Evolutionary conservation across 1,140 invertebrate species (phyloP), one percentile per base, ranked within the genome.

Genomic region (Pogonomyrmex californicus): DNA sequence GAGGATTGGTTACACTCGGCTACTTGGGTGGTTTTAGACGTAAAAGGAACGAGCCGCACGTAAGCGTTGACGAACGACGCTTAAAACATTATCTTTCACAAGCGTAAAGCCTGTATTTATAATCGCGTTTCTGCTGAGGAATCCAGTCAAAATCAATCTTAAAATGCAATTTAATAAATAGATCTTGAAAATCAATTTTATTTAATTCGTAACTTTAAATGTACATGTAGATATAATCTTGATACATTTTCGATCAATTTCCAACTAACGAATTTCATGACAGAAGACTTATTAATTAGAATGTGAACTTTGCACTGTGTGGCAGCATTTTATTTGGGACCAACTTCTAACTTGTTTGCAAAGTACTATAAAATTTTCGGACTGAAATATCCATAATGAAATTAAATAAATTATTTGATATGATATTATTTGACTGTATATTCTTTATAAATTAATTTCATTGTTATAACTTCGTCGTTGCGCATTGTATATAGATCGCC

Each of bases 1-100:
- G 58, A 49, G 65, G 83, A 91, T 91, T 88, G 89, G 68, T 90
- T 90, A 91, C 83, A 88, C 83, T 58, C 87, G 83, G 89, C 90
- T 90, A 91, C 90, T 58, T 91, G 90, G 90, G 90, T 91, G 90
- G 90, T 91, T 79, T 70, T 66, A 54, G 73, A 77, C 30, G 81
- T 51, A 58, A 81, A 88, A 66, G 82, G 71, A 38, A 88, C 82
- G 49, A 33, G 38, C 38, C 38, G 78, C 78, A 23, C 23, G 17
- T n/a, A 47, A 70, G 44, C 68, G 68, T 73, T 75, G 79, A 82
- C 79, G 79, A 82, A 73, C 79, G 82, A 66, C 14, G 76, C 58
- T 33, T 54, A 49, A 47, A 71, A 56, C 23, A 14, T 30, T 60
- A 78, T 82, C 77, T 82, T 70, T 33, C 23, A 5, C 23, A n/a